phyloP scores from a whole-genome alignment of 2,113 vertebrate species.

The Pleuronectes platessa region DNA sequence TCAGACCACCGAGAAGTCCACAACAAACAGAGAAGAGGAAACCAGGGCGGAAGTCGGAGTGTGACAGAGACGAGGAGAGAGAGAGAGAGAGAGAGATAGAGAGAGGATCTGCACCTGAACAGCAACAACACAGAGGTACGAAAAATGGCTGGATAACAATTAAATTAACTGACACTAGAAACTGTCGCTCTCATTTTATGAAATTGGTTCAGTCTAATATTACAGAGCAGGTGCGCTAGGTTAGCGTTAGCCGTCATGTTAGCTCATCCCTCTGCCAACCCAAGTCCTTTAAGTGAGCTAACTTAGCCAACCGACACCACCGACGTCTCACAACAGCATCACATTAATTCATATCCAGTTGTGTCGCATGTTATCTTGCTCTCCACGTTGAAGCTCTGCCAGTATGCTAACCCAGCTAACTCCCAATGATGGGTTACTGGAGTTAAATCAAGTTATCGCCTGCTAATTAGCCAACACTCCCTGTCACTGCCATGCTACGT shows the following conservation, averaged over 20 bases:
- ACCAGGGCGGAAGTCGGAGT: neutral
- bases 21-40: conserved; percentile 40
- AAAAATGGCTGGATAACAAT: neutral
- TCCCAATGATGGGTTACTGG: neutral
- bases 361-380: neutral
- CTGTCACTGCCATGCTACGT: neutral
- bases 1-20: neutral
- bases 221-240: conserved; percentile 62
- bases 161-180: neutral
- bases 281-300: neutral
- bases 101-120: neutral
- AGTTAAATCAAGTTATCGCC: neutral
- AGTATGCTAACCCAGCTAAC: neutral
- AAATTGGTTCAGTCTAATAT: neutral
- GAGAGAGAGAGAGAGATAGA: neutral
- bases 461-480: neutral
- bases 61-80: neutral
- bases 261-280: neutral
- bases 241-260: conserved; percentile 41
- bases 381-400: neutral
- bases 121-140: conserved; percentile 2
- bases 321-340: neutral
- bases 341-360: neutral
- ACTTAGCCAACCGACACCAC: neutral
- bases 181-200: no score